Conservation (phyloP, 1,140 invertebrate species). For the Macrostomum lignano region DNA sequence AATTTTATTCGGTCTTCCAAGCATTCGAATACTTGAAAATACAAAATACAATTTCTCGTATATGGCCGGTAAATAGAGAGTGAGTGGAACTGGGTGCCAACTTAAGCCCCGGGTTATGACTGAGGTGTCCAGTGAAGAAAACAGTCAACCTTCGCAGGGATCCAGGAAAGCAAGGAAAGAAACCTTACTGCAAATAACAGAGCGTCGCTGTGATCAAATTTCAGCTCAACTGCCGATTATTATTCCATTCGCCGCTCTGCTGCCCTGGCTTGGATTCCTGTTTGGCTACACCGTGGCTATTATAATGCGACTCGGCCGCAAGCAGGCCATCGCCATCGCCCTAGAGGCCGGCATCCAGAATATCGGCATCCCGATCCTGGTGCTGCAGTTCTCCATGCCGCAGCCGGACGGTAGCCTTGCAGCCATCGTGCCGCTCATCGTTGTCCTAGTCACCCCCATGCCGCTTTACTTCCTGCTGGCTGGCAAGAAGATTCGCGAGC, state of each 20-base stretch:
- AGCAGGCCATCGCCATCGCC: constrained; percentile 46
- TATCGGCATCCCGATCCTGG: constrained; percentile 60
- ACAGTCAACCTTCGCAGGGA: too few relatives aligned
- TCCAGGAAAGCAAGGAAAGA: too few relatives aligned
- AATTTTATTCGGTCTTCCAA: too few relatives aligned
- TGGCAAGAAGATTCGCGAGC: background rate
- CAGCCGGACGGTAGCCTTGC: constrained; percentile 17
- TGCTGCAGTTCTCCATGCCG: constrained; percentile 32
- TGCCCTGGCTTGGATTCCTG: constrained; percentile 54
- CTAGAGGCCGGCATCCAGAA: constrained; percentile 81
- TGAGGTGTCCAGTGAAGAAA: too few relatives aligned
- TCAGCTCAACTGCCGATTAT: constrained; percentile 34
- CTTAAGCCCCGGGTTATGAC: too few relatives aligned
- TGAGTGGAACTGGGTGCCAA: too few relatives aligned
- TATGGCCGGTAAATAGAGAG: too few relatives aligned
- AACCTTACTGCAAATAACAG: too few relatives aligned
- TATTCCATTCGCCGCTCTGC: constrained; percentile 42
- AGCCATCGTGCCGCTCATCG: constrained; percentile 13
- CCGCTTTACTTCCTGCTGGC: constrained; percentile 10
- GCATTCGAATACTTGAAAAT: too few relatives aligned
- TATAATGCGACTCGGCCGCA: constrained; percentile 35
- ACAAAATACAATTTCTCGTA: too few relatives aligned
- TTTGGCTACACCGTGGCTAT: constrained; percentile 37
- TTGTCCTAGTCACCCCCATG: constrained; percentile 12
- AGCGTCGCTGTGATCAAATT: constrained; percentile 6